Evolutionary conservation across 2,113 vertebrate species (phyloP).

Genomic region (Picathartes gymnocephalus): DNA sequence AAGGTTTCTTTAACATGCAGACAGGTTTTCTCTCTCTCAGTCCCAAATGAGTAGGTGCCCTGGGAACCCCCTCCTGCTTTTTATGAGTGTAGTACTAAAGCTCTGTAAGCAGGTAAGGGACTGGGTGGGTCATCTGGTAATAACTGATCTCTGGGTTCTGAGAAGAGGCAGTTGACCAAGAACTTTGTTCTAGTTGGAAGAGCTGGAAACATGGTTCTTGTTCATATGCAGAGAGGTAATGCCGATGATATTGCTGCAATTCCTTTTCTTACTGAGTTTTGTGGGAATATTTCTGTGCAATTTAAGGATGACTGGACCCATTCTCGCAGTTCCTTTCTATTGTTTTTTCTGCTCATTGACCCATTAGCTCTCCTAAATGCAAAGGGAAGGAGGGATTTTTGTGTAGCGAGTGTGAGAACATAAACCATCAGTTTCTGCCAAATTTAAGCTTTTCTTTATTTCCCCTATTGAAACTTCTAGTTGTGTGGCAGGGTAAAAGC

Average conservation of each 20-base stretch:
- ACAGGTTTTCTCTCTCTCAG: neutral
- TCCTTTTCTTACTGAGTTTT: neutral
- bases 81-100: neutral
- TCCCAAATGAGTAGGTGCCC: neutral
- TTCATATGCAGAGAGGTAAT: neutral
- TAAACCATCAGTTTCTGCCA: slow-evolving; percentile 17
- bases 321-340: slow-evolving; percentile 2
- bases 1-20: neutral
- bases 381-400: slow-evolving; percentile 13
- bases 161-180: neutral
- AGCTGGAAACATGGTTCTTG: neutral
- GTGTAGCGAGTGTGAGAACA: slow-evolving; percentile 13
- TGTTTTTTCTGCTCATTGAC: slow-evolving; percentile 31
- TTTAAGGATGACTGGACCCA: neutral
- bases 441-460: slow-evolving; percentile 33
- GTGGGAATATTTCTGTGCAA: slow-evolving; percentile 1
- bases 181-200: neutral
- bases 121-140: neutral
- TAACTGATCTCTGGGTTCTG: neutral
- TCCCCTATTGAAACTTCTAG: neutral
- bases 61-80: neutral
- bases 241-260: neutral
- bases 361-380: neutral
- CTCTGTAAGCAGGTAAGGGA: neutral
- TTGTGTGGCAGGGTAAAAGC: neutral